These are phyloP conservation scores for Pseudopipra pipra DNA, from an alignment of 2,113 vertebrate species.

Conservation along the genomic window DNA sequence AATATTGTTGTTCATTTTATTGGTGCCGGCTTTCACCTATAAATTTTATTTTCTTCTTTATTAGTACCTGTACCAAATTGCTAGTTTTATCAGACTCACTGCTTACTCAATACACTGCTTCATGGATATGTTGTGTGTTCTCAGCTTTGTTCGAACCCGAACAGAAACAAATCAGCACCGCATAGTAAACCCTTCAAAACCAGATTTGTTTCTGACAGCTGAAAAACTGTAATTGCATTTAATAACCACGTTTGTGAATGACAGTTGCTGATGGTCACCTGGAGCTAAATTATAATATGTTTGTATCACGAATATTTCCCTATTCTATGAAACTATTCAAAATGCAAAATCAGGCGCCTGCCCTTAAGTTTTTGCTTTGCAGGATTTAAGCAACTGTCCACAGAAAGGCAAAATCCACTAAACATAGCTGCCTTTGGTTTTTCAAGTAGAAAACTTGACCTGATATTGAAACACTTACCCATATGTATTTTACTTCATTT, in stretches of 20 bases:
- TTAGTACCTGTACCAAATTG: background rate
- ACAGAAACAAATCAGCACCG: background rate
- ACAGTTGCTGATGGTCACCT: conserved; percentile 11
- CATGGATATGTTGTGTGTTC: background rate
- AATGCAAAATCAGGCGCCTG: background rate
- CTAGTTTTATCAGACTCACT: conserved; percentile 11
- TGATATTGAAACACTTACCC: conserved; percentile 80
- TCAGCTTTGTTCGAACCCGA: background rate
- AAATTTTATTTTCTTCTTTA: conserved; percentile 35
- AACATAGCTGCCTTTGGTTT: background rate
- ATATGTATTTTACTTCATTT: conserved; percentile 88
- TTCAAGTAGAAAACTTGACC: conserved; percentile 41
- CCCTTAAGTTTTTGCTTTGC: conserved; percentile 1
- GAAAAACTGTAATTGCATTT: conserved; percentile 6
- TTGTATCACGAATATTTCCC: background rate
- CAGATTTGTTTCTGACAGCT: conserved; percentile 10
- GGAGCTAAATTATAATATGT: background rate
- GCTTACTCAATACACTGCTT: background rate
- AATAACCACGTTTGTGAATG: background rate
- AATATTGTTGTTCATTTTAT: conserved; percentile 28
- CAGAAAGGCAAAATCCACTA: conserved; percentile 9
- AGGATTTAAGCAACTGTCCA: background rate
- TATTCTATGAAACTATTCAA: background rate
- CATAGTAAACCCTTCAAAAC: background rate
- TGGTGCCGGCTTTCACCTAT: conserved; percentile 15